A percentile compares a stretch with the other conserved stretches of the same genome.
phyloP scores from a whole-genome alignment of 2,797 vertebrate species.

The Rhinichthys osculus region DNA sequence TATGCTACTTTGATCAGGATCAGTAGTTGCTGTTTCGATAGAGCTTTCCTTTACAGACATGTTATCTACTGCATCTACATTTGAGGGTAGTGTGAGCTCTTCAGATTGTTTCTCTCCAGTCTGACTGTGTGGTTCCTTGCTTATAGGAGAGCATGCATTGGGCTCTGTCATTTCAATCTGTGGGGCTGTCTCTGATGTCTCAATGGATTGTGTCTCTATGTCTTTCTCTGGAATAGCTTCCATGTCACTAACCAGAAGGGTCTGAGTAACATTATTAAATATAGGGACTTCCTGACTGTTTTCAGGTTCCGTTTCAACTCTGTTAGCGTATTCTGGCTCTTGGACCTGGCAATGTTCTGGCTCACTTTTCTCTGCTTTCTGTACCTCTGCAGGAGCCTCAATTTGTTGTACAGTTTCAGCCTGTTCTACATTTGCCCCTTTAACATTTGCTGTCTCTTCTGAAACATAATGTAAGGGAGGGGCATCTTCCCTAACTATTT shows the following conservation, averaged over 20 bases:
- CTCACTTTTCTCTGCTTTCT: conserved; percentile 22
- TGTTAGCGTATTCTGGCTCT: conserved; percentile 38
- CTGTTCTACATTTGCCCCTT: conserved; percentile 58
- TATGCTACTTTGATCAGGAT: conserved; percentile 38
- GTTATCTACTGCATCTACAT: conserved; percentile 37
- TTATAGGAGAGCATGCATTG: conserved; percentile 43
- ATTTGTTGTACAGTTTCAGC: conserved; percentile 27
- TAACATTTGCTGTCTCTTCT: conserved; percentile 60
- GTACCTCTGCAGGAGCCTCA: conserved; percentile 14
- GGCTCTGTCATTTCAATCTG: conserved; percentile 36
- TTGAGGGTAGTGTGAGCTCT: conserved; percentile 44
- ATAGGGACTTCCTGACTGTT: conserved; percentile 17
- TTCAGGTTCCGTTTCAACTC: conserved; percentile 51
- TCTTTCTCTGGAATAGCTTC: conserved; percentile 57
- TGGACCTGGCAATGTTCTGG: conserved; percentile 23
- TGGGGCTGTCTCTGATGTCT: conserved; percentile 27
- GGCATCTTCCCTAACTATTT: conserved; percentile 39
- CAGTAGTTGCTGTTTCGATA: conserved; percentile 2
- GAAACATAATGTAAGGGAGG: conserved; percentile 50
- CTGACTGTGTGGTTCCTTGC: conserved; percentile 58
- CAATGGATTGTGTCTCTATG: conserved; percentile 50
- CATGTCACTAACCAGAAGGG: conserved; percentile 51
- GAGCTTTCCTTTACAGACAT: conserved; percentile 55
- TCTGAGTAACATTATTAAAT: conserved; percentile 50
- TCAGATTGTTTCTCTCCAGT: conserved; percentile 56